Base-by-base conservation (phyloP, 2,888 invertebrate species). In the Argynnis bischoffii region DNA sequence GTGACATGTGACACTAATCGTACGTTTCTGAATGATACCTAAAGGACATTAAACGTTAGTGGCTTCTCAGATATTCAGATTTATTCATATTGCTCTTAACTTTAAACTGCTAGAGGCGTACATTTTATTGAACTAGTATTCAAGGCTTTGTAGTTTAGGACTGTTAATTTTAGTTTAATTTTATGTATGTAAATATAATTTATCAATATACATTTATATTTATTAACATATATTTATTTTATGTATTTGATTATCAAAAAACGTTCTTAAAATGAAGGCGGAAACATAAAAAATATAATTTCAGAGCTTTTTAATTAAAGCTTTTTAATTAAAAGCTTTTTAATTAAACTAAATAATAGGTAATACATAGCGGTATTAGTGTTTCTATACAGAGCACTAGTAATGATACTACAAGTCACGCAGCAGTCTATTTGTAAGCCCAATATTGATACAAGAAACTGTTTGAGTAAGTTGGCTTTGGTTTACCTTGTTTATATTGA, bases 391-490 rank as follows among this genome's bases (percentile, higher is more conserved):
- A n/a, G 11, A 51, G 26, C 11, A 53, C 26, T 18, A 16, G 31
- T 47, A 56, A 53, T 69, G 55, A 56, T 41, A 54, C 21, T 50
- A 41, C 54, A 59, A 64, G 64, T 67, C 56, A 61, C 51, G 50
- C 61, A 61, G 47, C 55, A 59, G 63, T 57, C 55, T 67, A 56
- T 70, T 66, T 70, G 68, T 64, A 65, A 56, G 53, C 46, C 55
- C 57, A 74, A 74, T 73, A 74, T 74, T 74, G 73, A 70, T 64
- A 53, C 61, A 73, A 65, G 60, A 41, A 66, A 55, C 57, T 71
- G 71, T 70, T 74, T 71, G 73, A 57, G 63, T 69, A 63, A 70
- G 66, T 72, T 63, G 64, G 66, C 70, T 69, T 67, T 64, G 72
- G 66, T 35, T 26, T 63, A 64, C 65, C 60, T 56, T 72, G 71